Percentiles rank a stretch among this genome's conserved stretches.
phyloP scores from a whole-genome alignment of 2,797 vertebrate genomes.

The Eremophila alpestris region DNA sequence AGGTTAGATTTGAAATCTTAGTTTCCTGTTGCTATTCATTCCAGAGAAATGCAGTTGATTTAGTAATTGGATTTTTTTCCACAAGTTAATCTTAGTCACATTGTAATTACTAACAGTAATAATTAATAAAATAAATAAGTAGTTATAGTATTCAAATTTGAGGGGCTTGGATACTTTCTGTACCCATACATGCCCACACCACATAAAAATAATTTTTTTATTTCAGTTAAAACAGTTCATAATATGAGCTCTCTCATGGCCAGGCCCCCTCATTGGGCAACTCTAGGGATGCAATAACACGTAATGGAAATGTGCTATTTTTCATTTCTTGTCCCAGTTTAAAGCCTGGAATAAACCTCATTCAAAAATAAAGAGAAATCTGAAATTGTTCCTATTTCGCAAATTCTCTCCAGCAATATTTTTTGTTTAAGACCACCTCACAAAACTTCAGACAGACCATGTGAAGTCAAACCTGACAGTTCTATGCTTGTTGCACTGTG shows the following conservation, averaged over 20 bases:
- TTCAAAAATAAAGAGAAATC: neutral
- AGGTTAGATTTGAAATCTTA: neutral
- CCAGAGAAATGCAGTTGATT: neutral
- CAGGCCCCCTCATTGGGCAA: neutral
- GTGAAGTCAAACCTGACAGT: neutral
- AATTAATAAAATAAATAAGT: neutral
- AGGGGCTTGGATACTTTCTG: neutral
- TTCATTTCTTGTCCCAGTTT: neutral
- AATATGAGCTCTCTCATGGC: neutral
- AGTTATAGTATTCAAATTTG: neutral
- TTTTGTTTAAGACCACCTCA: neutral
- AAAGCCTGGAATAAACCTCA: neutral
- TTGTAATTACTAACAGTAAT: neutral
- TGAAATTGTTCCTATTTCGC: neutral
- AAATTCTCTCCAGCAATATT: neutral
- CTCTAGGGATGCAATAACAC: neutral
- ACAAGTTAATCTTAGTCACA: neutral
- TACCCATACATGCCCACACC: neutral
- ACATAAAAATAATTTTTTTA: neutral
- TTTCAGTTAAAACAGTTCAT: neutral
- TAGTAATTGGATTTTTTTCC: neutral
- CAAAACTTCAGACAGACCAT: neutral
- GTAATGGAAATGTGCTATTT: neutral
- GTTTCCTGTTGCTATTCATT: neutral
- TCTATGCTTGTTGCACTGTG: rapidly evolving